A percentile compares a stretch with the other conserved stretches of the same genome.
phyloP scores from a whole-genome alignment of 2,113 vertebrate genomes.

The Galemys pyrenaicus region DNA sequence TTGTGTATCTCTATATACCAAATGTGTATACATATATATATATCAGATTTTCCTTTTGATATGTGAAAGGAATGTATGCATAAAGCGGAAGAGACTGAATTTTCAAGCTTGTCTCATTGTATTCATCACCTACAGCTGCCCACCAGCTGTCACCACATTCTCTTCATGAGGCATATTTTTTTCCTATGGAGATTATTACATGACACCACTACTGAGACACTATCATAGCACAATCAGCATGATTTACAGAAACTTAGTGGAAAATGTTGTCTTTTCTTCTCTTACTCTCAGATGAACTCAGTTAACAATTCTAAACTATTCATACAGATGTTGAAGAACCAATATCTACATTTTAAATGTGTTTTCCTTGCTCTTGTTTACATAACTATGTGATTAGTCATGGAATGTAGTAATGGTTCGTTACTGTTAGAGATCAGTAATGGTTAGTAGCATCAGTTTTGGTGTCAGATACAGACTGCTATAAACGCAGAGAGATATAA shows the following conservation, averaged over 20 bases:
- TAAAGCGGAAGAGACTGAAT: neutral
- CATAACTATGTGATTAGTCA: neutral
- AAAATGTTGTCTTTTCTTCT: conserved; percentile 18
- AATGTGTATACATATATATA: no score
- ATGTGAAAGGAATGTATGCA: neutral
- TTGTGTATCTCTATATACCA: neutral
- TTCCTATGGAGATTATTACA: conserved; percentile 46
- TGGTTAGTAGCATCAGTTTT: neutral
- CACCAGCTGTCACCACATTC: conserved; percentile 64
- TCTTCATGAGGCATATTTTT: conserved; percentile 46
- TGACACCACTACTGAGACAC: neutral
- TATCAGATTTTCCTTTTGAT: conserved; percentile 9
- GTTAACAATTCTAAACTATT: conserved; percentile 39
- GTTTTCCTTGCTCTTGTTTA: conserved; percentile 19
- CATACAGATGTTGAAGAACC: conserved; percentile 42
- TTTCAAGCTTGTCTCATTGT: neutral
- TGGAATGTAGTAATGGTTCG: neutral
- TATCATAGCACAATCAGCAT: conserved; percentile 24
- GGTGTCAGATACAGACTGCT: neutral
- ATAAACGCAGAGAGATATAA: neutral
- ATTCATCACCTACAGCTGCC: conserved; percentile 56
- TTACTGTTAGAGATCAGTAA: no score
- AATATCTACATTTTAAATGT: neutral
- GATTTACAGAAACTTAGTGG: conserved; percentile 39
- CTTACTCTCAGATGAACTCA: neutral